phyloP scores from a whole-genome alignment of 2,113 vertebrate species.

The Kryptolebias marmoratus region DNA sequence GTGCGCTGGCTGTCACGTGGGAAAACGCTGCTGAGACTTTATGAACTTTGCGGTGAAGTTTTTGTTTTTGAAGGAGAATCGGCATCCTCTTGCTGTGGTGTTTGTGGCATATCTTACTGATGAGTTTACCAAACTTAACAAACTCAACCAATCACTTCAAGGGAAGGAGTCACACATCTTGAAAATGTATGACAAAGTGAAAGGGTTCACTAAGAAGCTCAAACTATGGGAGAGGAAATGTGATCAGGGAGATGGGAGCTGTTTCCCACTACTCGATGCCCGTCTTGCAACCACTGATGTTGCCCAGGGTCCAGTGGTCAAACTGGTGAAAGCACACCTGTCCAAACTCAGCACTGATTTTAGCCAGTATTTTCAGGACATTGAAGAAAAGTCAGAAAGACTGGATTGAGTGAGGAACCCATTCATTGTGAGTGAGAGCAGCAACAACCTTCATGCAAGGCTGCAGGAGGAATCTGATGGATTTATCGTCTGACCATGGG shows the following conservation, averaged over 20 bases:
- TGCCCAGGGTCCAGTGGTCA: neutral
- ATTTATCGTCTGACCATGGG: neutral
- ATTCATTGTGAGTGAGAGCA: neutral
- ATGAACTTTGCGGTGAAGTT: neutral
- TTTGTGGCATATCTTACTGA: neutral
- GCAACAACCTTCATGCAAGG: neutral
- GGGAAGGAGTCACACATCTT: neutral
- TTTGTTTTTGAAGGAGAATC: too few species aligned
- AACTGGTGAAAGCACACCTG: neutral
- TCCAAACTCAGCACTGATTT: neutral
- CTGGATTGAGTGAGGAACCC: neutral
- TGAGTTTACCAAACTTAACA: neutral
- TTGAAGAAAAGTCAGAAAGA: neutral
- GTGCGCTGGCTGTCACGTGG: neutral
- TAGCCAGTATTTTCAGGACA: neutral
- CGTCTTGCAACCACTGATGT: slow-evolving; percentile 8
- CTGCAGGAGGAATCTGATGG: neutral
- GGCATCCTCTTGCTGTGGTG: too few species aligned
- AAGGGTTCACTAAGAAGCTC: neutral
- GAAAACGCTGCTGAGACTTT: neutral
- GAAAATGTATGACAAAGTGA: neutral
- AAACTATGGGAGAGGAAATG: neutral
- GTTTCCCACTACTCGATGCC: neutral
- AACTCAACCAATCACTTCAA: neutral
- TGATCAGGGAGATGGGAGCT: neutral